These are phyloP conservation scores for Micromesistius poutassou DNA, from an alignment of 2,797 vertebrate genomes.

Conservation along the genomic window DNA sequence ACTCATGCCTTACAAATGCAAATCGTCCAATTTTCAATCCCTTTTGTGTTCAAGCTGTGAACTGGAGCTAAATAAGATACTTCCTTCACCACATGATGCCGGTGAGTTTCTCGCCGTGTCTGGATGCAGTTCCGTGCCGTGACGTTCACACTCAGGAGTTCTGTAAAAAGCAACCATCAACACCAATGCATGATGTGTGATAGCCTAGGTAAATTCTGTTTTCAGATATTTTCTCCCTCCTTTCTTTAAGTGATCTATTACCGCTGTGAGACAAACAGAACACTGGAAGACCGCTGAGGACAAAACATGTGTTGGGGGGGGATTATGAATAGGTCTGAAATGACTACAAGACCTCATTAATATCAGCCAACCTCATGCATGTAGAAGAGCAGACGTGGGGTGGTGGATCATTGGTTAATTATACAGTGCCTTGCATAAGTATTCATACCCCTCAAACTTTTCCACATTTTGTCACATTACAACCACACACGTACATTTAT, in stretches of 20 bases:
- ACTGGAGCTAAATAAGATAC: background rate
- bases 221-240: background rate
- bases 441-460: too few species aligned
- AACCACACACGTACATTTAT: too few species aligned
- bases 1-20: background rate
- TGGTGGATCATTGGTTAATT: background rate
- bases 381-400: too few species aligned
- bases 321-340: background rate
- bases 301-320: too few species aligned
- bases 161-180: background rate
- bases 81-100: background rate
- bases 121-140: background rate
- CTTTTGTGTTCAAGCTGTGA: background rate
- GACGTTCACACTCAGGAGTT: background rate
- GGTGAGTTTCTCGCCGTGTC: background rate
- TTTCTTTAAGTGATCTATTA: background rate
- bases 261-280: background rate
- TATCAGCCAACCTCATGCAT: too few species aligned
- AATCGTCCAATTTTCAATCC: background rate
- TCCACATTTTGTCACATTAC: too few species aligned
- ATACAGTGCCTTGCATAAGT: background rate
- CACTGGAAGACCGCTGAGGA: background rate
- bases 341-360: background rate
- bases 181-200: background rate
- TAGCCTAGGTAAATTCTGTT: background rate